Percentiles rank a stretch among this genome's conserved stretches.
phyloP scores from a whole-genome alignment of 2,888 invertebrate species.

The Phortica magna region DNA sequence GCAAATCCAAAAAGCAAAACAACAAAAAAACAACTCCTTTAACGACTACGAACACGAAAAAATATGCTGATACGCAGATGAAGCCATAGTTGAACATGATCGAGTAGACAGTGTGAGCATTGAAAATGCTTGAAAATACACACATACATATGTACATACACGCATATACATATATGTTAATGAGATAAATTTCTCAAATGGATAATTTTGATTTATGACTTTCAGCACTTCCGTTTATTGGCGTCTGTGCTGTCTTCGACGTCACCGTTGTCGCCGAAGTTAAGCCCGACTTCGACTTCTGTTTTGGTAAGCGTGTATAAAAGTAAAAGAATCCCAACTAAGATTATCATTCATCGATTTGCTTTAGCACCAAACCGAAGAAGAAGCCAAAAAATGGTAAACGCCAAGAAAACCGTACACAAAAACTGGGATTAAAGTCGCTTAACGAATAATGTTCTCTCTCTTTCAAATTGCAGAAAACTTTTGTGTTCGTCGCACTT shows the following conservation, averaged over 20 bases:
- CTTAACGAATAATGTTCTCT: background rate
- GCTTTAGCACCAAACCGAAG: constrained; percentile 47
- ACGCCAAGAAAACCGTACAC: background rate
- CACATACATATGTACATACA: background rate
- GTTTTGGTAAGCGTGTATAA: constrained; percentile 48
- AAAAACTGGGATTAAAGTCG: background rate
- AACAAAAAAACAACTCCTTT: constrained; percentile 11
- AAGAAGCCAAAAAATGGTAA: constrained; percentile 57
- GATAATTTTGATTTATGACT: constrained; percentile 60
- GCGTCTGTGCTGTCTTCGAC: constrained; percentile 2
- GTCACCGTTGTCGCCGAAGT: constrained; percentile 27
- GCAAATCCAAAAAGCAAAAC: no score
- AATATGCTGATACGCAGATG: constrained; percentile 16
- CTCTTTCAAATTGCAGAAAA: constrained; percentile 50
- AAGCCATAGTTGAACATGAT: constrained; percentile 6
- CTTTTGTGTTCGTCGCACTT: constrained; percentile 57
- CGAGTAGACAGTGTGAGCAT: constrained; percentile 8
- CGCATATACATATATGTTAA: constrained; percentile 44
- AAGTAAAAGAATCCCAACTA: constrained; percentile 52
- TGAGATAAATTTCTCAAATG: constrained; percentile 49
- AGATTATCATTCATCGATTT: constrained; percentile 59
- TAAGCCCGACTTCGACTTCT: background rate
- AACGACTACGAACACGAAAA: constrained; percentile 39
- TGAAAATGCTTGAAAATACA: background rate
- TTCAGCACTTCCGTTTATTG: constrained; percentile 62